These are phyloP conservation scores for Pseudococcus viburni DNA, from an alignment of 2,888 invertebrate genomes.

Conservation along the genomic window DNA sequence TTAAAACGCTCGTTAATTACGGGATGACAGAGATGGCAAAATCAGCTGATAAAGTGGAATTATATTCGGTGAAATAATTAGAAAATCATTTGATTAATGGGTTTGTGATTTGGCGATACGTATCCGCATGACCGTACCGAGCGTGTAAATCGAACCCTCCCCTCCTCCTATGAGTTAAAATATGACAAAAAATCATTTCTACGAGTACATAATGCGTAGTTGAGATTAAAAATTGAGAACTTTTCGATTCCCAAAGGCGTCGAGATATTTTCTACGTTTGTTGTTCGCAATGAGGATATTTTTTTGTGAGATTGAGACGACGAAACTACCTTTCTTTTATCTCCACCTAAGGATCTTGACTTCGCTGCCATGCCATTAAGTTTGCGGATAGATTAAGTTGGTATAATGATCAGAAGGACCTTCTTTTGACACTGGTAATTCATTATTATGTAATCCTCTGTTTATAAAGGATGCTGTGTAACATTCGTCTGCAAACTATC, in stretches of 20 bases:
- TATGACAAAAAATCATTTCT: too few species aligned
- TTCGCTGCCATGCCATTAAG: neutral
- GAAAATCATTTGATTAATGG: constrained; percentile 51
- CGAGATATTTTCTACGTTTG: too few species aligned
- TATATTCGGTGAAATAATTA: constrained; percentile 54
- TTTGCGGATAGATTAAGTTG: neutral
- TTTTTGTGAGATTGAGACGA: too few species aligned
- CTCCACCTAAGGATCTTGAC: neutral
- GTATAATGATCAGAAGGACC: neutral
- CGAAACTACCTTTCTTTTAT: neutral
- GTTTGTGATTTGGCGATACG: constrained; percentile 51
- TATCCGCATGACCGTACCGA: neutral
- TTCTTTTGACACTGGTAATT: constrained; percentile 8
- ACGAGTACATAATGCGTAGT: too few species aligned
- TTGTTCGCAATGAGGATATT: too few species aligned
- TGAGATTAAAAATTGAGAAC: too few species aligned
- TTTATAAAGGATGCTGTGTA: neutral
- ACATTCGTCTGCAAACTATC: neutral
- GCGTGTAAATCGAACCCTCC: too few species aligned
- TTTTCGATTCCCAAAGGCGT: too few species aligned
- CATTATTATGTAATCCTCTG: neutral
- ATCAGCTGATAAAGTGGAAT: constrained; percentile 54
- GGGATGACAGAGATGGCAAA: constrained; percentile 24
- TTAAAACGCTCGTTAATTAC: constrained; percentile 48
- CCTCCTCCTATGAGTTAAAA: too few species aligned